Base-by-base conservation (phyloP, 1,140 invertebrate genomes). In the Lepidotrigona ventralis region DNA sequence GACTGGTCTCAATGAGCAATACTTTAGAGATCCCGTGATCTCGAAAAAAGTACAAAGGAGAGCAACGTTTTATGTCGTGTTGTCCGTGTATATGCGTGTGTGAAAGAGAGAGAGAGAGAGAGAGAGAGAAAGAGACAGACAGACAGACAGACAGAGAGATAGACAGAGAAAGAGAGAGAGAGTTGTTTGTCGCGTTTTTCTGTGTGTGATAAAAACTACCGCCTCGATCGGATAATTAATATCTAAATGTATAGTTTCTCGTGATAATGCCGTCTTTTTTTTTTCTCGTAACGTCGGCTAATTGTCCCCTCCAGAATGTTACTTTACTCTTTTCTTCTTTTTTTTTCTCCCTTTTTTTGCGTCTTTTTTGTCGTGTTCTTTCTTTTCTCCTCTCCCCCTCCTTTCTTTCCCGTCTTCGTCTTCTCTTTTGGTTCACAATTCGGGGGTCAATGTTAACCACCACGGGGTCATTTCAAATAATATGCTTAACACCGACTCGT, bases 1-100 rank as follows among this genome's bases (percentile, higher is more conserved):
- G 82, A 72, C 82, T 56, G 68, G 77, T 83, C 39, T 46, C 68
- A 73, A 73, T 79, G 82, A 83, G 77, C 82, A 83, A 83, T 79
- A 66, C 68, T 68, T 78, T 33, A 56, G 69, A 72, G 68, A 29
- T 46, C 75, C 33, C 19, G 39, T 12, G 68, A 75, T 21, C 82
- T 72, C 58, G 82, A 26, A 79, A 56, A 78, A 19, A 53, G 46
- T 79, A 29, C 74, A 53, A 58, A 51, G 39, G 77, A 72, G 76
- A 72, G 68, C 53, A 78, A 79, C 56, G 15, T 54, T 5, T n/a
- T 60, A 14, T n/a, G 14, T n/a, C 2, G 23, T 15, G 39, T 23
- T 60, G 64, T 39, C 23, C 15, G 6, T 8, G 69, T 21, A 17
- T 64, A 29, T 29, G n/a, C 2, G 63, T 19, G 15, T 26, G 60